These are phyloP conservation scores for Hydrolagus colliei DNA, from an alignment of 2,797 vertebrate genomes.

Conservation along the genomic window DNA sequence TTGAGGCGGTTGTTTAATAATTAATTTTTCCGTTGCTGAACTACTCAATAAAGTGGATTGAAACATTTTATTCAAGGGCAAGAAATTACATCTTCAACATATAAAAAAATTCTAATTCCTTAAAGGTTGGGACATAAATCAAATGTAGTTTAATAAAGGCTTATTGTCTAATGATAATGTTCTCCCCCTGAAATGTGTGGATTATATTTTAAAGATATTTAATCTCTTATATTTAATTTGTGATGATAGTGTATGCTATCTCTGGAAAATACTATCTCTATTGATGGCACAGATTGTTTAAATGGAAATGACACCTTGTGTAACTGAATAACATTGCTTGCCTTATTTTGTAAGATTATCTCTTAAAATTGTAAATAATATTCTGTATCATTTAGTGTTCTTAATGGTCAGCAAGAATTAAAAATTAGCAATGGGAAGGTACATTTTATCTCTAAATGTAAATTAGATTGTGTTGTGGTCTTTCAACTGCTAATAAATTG, in stretches of 20 bases:
- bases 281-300: neutral
- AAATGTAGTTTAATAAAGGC: slow-evolving; percentile 27
- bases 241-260: neutral
- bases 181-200: neutral
- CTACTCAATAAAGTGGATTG: slow-evolving; percentile 59
- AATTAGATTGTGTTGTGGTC: neutral
- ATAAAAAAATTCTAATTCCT: slow-evolving; percentile 20
- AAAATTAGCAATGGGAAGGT: neutral
- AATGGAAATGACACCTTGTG: neutral
- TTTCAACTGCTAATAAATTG: neutral
- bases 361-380: neutral
- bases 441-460: neutral
- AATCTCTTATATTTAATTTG: slow-evolving; percentile 24
- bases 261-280: neutral
- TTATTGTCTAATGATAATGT: neutral
- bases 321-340: neutral
- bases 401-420: neutral
- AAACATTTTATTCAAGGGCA: slow-evolving; percentile 48
- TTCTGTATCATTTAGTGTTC: neutral
- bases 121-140: slow-evolving; percentile 26
- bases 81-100: slow-evolving; percentile 27
- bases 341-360: neutral
- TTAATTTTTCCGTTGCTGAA: slow-evolving; percentile 60
- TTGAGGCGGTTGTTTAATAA: slow-evolving; percentile 60
- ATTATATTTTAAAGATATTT: slow-evolving; percentile 13